Evolutionary conservation across 1,140 invertebrate species (phyloP).

Genomic region (Metaphire vulgaris): DNA sequence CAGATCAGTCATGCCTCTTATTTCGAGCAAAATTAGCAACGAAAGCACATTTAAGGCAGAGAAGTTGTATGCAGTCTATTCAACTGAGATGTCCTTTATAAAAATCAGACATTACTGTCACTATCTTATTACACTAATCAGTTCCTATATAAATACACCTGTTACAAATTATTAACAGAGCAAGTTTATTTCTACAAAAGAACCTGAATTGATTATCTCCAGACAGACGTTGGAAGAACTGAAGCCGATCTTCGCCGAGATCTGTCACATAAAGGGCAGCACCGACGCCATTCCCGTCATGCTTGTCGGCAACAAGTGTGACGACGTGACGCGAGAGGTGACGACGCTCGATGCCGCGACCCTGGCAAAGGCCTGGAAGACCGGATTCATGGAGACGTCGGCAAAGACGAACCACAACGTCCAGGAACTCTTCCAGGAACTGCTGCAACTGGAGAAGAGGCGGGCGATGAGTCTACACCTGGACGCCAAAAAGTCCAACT

Average conservation of each 20-base stretch:
- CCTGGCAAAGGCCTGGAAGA: constrained; percentile 82
- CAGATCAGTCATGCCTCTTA: too few relatives aligned
- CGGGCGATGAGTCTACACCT: constrained; percentile 88
- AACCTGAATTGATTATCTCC: too few relatives aligned
- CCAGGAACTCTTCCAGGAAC: constrained; percentile 72
- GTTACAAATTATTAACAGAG: too few relatives aligned
- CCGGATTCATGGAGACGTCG: constrained; percentile 96
- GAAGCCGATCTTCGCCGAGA: constrained; percentile 83
- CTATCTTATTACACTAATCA: too few relatives aligned
- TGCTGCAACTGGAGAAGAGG: constrained; percentile 92
- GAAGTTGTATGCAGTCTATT: too few relatives aligned
- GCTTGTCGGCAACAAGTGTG: constrained; percentile 61
- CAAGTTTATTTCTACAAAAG: too few relatives aligned
- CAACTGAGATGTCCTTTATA: too few relatives aligned
- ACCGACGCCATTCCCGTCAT: constrained; percentile 51
- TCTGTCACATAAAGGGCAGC: constrained; percentile 65
- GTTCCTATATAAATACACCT: too few relatives aligned
- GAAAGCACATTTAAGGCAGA: too few relatives aligned
- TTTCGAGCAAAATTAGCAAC: too few relatives aligned
- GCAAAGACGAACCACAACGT: constrained; percentile 99
- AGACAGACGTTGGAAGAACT: constrained; percentile 93
- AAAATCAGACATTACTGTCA: too few relatives aligned
- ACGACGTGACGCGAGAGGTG: constrained; percentile 73
- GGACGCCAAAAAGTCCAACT: constrained; percentile 67
- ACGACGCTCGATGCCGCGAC: constrained; percentile 60